phyloP scores from a whole-genome alignment of 2,797 vertebrate species.

The Crenichthys baileyi region DNA sequence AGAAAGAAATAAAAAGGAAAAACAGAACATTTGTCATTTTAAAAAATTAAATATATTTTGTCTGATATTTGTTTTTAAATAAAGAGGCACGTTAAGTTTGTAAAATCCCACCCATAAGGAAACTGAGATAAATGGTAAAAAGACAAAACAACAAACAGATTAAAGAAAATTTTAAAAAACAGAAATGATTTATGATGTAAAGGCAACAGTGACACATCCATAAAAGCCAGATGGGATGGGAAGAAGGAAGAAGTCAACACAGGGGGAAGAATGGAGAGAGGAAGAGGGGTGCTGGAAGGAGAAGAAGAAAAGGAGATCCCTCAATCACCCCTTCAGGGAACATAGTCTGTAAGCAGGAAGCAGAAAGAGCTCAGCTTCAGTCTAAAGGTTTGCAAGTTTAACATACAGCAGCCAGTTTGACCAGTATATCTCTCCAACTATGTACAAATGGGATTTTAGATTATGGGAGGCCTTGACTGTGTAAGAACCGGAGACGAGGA shows the following conservation, averaged over 20 bases:
- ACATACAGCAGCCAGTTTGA: not conserved
- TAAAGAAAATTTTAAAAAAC: too few relatives aligned
- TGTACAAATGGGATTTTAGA: not conserved
- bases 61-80: not conserved
- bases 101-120: not conserved
- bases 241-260: slow-evolving; percentile 47
- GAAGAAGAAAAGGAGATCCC: slow-evolving; percentile 46
- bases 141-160: not conserved
- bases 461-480: not conserved
- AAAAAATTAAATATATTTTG: not conserved
- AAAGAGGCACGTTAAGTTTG: slow-evolving; percentile 48
- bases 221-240: slow-evolving; percentile 42
- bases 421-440: not conserved
- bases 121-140: not conserved
- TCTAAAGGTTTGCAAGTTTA: not conserved
- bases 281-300: slow-evolving; percentile 47
- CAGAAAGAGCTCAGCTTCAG: slow-evolving; percentile 53
- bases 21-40: not conserved
- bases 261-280: slow-evolving; percentile 50
- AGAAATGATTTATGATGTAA: slow-evolving; percentile 9
- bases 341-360: slow-evolving; percentile 73
- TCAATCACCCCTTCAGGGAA: slow-evolving; percentile 68
- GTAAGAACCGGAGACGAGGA: slow-evolving; percentile 29
- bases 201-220: slow-evolving; percentile 27
- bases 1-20: not conserved